Conservation (phyloP, 1,140 invertebrate species). For the Elymnias hypermnestra region DNA sequence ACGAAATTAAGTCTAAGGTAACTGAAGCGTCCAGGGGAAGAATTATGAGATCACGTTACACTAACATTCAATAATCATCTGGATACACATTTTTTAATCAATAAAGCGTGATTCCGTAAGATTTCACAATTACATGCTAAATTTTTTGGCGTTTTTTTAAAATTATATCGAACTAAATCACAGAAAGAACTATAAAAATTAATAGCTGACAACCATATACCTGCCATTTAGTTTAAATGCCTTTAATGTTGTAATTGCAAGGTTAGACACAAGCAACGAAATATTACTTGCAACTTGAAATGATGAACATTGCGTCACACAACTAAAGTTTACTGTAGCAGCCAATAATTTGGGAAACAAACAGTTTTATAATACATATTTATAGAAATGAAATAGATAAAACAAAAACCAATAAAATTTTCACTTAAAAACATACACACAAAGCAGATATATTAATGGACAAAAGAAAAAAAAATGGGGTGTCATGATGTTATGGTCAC, state of each 20-base stretch:
- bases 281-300: too few species aligned
- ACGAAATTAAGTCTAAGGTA: conserved; percentile 70
- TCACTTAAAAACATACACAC: too few species aligned
- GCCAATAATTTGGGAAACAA: too few species aligned
- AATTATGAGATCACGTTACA: conserved; percentile 60
- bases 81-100: conserved; percentile 18
- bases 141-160: conserved; percentile 63
- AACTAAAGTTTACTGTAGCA: too few species aligned
- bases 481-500: too few species aligned
- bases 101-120: conserved; percentile 23
- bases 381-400: too few species aligned
- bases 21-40: conserved; percentile 63
- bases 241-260: neutral
- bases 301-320: too few species aligned
- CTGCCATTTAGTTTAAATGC: conserved; percentile 19
- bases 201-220: conserved; percentile 30
- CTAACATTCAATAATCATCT: conserved; percentile 18
- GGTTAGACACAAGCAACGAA: neutral
- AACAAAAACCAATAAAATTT: too few species aligned
- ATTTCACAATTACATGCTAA: conserved; percentile 23
- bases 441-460: too few species aligned
- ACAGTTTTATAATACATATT: too few species aligned
- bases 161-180: conserved; percentile 62
- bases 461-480: too few species aligned
- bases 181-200: conserved; percentile 56